Percentiles rank a stretch among this genome's conserved stretches.
These are phyloP conservation scores for Drosophila yooni DNA, from an alignment of 2,888 invertebrate species.

Conservation along the genomic window DNA sequence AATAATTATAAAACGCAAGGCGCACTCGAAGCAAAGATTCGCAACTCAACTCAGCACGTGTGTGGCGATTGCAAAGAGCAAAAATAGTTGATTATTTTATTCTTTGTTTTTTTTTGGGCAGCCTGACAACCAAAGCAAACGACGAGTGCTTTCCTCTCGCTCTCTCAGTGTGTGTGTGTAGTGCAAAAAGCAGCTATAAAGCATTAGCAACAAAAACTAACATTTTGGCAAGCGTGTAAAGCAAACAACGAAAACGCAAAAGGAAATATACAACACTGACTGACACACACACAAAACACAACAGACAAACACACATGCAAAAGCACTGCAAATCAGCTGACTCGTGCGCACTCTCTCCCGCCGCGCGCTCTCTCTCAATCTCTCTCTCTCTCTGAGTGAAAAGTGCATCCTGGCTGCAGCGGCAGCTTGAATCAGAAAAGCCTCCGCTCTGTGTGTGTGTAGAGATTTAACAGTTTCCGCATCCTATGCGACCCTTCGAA, in stretches of 20 bases:
- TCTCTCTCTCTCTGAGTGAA: conserved; percentile 6
- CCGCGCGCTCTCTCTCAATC: conserved; percentile 24
- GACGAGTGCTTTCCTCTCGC: conserved; percentile 1
- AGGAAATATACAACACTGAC: conserved; percentile 15
- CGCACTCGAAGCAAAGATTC: conserved; percentile 7
- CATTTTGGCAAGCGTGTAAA: conserved; percentile 27
- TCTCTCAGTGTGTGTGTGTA: conserved; percentile 41
- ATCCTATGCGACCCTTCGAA: conserved; percentile 61
- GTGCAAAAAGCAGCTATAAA: conserved; percentile 69
- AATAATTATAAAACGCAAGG: conserved; percentile 5
- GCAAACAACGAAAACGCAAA: conserved; percentile 39
- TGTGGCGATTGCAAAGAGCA: conserved; percentile 46
- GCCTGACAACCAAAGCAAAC: conserved; percentile 55
- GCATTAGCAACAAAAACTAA: conserved; percentile 29
- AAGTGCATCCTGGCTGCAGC: conserved; percentile 61
- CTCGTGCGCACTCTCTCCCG: conserved; percentile 68
- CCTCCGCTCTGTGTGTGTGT: conserved; percentile 39
- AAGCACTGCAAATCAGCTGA: conserved; percentile 64
- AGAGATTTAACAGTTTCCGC: conserved; percentile 57
- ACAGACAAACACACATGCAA: conserved; percentile 16
- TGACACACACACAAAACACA: conserved; percentile 20
- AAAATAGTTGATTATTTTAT: conserved; percentile 17
- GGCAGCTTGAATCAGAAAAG: conserved; percentile 35
- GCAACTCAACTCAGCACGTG: conserved; percentile 53
- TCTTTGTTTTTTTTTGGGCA: conserved; percentile 20